Evolutionary conservation across 2,888 invertebrate species (phyloP), one percentile per base, ranked within the genome.

Genomic region (Andrena bucephala): DNA sequence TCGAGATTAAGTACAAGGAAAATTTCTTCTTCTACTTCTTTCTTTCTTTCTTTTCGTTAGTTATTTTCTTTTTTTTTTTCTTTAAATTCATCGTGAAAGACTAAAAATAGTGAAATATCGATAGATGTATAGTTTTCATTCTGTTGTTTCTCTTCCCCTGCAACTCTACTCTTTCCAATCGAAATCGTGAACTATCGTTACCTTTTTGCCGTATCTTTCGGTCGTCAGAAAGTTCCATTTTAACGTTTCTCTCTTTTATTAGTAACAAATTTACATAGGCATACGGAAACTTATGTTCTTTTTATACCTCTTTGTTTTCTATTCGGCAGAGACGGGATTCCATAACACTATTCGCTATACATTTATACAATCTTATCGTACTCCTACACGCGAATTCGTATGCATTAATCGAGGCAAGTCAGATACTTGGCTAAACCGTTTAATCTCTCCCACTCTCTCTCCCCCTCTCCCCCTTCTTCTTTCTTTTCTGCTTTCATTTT

Each of bases 261-360:
- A 87, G 82, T 89, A 88, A 88, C 92, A 92, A 92, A 92, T 92
- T 92, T 92, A 92, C 92, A 92, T 90, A 87, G 89, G 89, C 90
- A 89, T 88, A 90, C 85, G 91, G 85, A 89, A 85, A 90, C 83
- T 89, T 84, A 85, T 83, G 68, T 85, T 87, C 79, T 77, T 71
- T 84, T 86, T 84, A 81, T 86, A 81, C 76, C 84, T 87, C 81
- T 42, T 24, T 87, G 72, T 88, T 85, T 87, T 84, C 83, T 90
- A 88, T 87, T 90, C 90, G 89, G 88, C 89, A 88, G 88, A 91
- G 90, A 90, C 88, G 89, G 90, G 88, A 90, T 90, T 88, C 87
- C 90, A 89, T 91, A 91, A 92, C 90, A 91, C 90, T 92, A 92
- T 89, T 91, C 91, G 90, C 92, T 93, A 93, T 93, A 93, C 93